Base-by-base conservation (phyloP, 1,140 invertebrate species). In the Vollenhovia emeryi region DNA sequence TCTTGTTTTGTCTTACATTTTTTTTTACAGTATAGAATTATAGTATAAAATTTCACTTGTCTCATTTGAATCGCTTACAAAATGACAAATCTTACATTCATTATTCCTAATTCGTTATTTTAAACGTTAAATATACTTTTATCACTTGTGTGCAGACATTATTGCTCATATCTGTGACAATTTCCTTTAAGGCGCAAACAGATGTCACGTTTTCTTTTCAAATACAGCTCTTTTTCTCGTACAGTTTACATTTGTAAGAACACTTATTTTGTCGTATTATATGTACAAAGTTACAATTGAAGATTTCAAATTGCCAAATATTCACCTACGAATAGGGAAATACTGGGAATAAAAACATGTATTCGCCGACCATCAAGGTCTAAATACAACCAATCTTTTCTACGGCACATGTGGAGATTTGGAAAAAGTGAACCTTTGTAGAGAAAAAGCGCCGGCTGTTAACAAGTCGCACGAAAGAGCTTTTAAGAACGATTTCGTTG, bases 71-170 rank as follows among this genome's bases (percentile, higher is more conserved):
- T 89, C 74, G 6, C 69, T 84, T 57, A 87, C 30, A 91, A 84
- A 86, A 75, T 83, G 79, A 78, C 85, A 68, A 69, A 84, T 87
- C 66, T 88, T 76, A 78, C 30, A 59, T 36, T 74, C 27, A 55
- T 78, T 87, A 57, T 59, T 69, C 13, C 69, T 87, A 87, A 87
- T 85, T 85, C 57, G 57, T 75, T 59, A 87, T 52, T 73, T 87
- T 88, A 84, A 84, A 78, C 68, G 40, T 87, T 88, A 87, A 80
- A 87, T 89, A 89, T 76, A 89, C 74, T 87, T 85, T 52, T 89
- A 88, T 89, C 86, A 89, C 87, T 89, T 88, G 86, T 66, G 30
- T 48, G 80, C 66, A 80, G 66, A 75, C 48, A 64, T 83, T 50
- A 36, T 59, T 80, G 24, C 59, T 78, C 24, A 57, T 24, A 57